Evolutionary conservation across 37 sponge, comb jelly and placozoan genomes (phyloP).

Genomic region (Eunapius fragilis): DNA sequence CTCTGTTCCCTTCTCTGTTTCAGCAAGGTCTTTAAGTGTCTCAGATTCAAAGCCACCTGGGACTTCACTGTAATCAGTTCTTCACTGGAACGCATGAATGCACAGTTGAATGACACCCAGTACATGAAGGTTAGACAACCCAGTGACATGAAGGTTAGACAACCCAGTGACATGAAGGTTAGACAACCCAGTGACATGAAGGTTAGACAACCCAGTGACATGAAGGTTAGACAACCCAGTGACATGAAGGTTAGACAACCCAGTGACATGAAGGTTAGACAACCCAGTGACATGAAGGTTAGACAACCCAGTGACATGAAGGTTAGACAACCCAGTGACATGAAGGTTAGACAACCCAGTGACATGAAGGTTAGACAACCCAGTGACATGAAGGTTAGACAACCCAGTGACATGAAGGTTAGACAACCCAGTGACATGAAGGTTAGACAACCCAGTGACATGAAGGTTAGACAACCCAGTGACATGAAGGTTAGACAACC

Average conservation of each 20-base stretch:
- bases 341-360: background rate
- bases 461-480: background rate
- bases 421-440: background rate
- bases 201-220: too few relatives aligned
- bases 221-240: too few relatives aligned
- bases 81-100: background rate
- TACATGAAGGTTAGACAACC: background rate
- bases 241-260: background rate
- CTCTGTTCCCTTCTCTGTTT: constrained; percentile 17
- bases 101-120: background rate
- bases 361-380: too few relatives aligned
- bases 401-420: background rate
- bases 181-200: background rate
- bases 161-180: background rate
- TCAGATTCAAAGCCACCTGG: background rate
- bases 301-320: too few relatives aligned
- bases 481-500: background rate
- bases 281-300: background rate
- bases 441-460: too few relatives aligned
- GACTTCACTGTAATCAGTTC: background rate
- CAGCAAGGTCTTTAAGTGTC: constrained; percentile 5
- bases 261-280: background rate
- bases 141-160: background rate
- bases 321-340: background rate
- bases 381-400: too few relatives aligned